A percentile compares a stretch with the other conserved stretches of the same genome.
These are phyloP conservation scores for Dinoponera quadriceps DNA, from an alignment of 1,140 invertebrate species.

Conservation along the genomic window DNA sequence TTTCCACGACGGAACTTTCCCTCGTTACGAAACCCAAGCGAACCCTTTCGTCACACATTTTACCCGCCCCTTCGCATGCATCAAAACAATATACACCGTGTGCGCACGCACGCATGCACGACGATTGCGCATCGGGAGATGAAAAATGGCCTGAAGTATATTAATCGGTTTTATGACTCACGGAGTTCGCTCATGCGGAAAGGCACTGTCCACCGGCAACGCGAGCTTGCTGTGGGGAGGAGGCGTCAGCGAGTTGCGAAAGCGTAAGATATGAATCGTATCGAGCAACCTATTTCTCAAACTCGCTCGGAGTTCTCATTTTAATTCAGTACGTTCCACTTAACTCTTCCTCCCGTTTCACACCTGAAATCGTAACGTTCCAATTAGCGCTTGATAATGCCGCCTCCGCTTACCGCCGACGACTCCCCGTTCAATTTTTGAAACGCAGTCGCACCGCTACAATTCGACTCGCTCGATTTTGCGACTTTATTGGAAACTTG, in stretches of 20 bases:
- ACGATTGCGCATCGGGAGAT: slow-evolving; percentile 32
- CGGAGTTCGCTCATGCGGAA: slow-evolving; percentile 47
- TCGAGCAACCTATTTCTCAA: slow-evolving; percentile 33
- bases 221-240: slow-evolving; percentile 17
- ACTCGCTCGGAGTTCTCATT: slow-evolving; percentile 4
- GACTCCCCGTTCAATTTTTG: slow-evolving; percentile 11
- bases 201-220: slow-evolving; percentile 46
- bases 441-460: not conserved
- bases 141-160: slow-evolving; percentile 48
- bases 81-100: slow-evolving; percentile 41
- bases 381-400: not conserved
- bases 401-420: slow-evolving; percentile 5
- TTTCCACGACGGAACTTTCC: not conserved
- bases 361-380: not conserved
- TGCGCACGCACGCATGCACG: not conserved
- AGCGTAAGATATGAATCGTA: slow-evolving; percentile 38
- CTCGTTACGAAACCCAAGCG: not conserved
- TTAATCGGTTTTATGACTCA: slow-evolving; percentile 56
- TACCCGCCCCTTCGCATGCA: not conserved
- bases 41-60: not conserved
- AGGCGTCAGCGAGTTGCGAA: slow-evolving; percentile 28
- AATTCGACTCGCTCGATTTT: slow-evolving; percentile 5
- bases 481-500: not conserved
- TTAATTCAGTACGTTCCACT: slow-evolving; percentile 5
- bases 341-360: not conserved